Evolutionary conservation across 2,888 invertebrate genomes (phyloP), one percentile per base, ranked within the genome.

Genomic region (Petrolisthes manimaculis): DNA sequence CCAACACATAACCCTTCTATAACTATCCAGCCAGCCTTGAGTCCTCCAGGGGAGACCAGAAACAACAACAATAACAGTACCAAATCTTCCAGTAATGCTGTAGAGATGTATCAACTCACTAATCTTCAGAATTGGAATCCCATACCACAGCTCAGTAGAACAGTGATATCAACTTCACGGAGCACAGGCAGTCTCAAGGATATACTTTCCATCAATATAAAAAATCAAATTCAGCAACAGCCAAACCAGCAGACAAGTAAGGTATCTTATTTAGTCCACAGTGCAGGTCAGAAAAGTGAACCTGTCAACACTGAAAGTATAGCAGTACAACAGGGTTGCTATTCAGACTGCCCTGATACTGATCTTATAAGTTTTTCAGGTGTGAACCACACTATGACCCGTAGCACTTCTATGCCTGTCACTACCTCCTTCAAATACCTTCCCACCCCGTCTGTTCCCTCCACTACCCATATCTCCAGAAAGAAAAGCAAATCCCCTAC

Each of bases 381-480:
- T 53, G 77, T 84, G 14, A 87, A 86, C 24, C 85, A 85, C 69
- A 56, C 77, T n/a, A 91, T 91, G 81, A 88, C 88, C 61, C 79
- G 91, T 24, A 91, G 91, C 71, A 86, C 89, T 8, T 91, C 91
- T 69, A 91, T 91, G 91, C 91, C 91, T 21, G 81, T 85, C 14
- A 55, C 84, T 51, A 51, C 82, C 24, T 82, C 82, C 55, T 82
- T 78, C 37, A 89, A 55, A 24, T 71, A 74, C 24, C 69, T 77
- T 14, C 80, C 88, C 6, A 80, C 71, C 81, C 88, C 83, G 67
- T 53, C 80, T 55, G 79, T 18, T 14, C n/a, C 81, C n/a, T 80
- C 88, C n/a, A 5, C 75, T 18, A 74, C 80, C 61, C n/a, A 37
- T 14, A 18, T 61, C 74, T 75, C 12, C 61, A 81, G 82, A 75